These are phyloP conservation scores for Oxygymnocypris stewartii DNA, from an alignment of 2,113 vertebrate genomes.

Conservation along the genomic window DNA sequence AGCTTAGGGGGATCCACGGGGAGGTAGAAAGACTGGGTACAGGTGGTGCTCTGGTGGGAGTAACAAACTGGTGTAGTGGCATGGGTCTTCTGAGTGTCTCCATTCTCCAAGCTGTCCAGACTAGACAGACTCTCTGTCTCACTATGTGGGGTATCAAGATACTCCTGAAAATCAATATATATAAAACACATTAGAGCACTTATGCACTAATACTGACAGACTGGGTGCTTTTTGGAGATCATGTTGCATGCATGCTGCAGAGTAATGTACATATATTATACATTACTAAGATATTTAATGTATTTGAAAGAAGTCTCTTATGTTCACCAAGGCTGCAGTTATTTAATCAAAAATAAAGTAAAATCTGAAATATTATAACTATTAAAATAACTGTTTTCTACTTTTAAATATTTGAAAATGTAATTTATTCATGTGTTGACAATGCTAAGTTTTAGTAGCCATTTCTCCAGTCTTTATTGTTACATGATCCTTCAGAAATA, in stretches of 20 bases:
- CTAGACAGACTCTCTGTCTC: conserved; percentile 83
- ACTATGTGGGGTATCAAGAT: conserved; percentile 72
- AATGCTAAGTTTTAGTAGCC: too few relatives aligned
- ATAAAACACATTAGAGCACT: background rate
- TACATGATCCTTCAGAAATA: background rate
- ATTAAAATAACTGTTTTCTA: too few relatives aligned
- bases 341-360: too few relatives aligned
- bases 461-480: too few relatives aligned
- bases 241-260: background rate
- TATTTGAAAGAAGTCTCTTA: too few relatives aligned
- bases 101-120: conserved; percentile 87
- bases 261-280: too few relatives aligned
- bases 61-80: conserved; percentile 54
- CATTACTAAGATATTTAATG: too few relatives aligned
- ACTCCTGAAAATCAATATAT: conserved; percentile 76
- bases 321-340: too few relatives aligned
- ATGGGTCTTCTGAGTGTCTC: conserved; percentile 68
- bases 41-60: conserved; percentile 3
- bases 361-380: too few relatives aligned
- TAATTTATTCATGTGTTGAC: too few relatives aligned
- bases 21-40: conserved; percentile 53
- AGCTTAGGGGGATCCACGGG: conserved; percentile 61
- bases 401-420: too few relatives aligned
- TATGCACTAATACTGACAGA: background rate
- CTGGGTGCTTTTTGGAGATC: conserved; percentile 3